Evolutionary conservation across 1,140 invertebrate species (phyloP), one percentile per base, ranked within the genome.

Genomic region (Bombyx mandarina): DNA sequence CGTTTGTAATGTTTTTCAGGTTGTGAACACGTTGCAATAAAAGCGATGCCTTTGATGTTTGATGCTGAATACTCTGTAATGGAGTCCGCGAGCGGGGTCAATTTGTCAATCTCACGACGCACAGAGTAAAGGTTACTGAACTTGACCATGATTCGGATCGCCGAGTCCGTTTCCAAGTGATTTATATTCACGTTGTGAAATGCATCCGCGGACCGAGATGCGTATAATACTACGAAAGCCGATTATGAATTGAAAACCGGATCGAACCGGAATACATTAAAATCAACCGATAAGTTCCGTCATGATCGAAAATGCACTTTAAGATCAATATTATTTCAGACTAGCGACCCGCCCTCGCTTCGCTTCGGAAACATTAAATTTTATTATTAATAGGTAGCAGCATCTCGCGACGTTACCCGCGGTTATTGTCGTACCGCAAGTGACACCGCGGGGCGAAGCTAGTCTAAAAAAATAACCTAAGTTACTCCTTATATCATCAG

Each of bases 101-200:
- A 69, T 68, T 69, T 70, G 58, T 69, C 68, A 72, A 71, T 73
- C 63, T 48, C 50, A 63, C 44, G 54, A 58, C 51, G 45, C 47
- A 56, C 47, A 59, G 55, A 49, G 45, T 35, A 45, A 50, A 60
- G 71, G 73, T 73, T 65, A 67, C 51, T 69, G 73, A 78, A 73
- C 75, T 75, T 69, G 67, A 59, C 67, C 65, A 66, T 73, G 70
- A 73, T 68, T 69, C 49, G 63, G 63, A 65, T 64, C 60, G 57
- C 65, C 60, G 61, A 72, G 65, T 65, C 62, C 61, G 73, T 69
- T 67, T 71, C 61, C 65, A 75, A 18, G 66, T 76, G 72, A 79
- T 76, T 79, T 73, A 77, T 77, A 80, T 74, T 77, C 72, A 70
- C 62, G 60, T 75, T 68, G 68, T 62, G 60, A 61, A 66, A 61